A percentile compares a stretch with the other conserved stretches of the same genome.
These are phyloP conservation scores for Dysidea cf. avara DNA, from an alignment of 37 sponge, comb jelly and placozoan genomes.

Conservation along the genomic window DNA sequence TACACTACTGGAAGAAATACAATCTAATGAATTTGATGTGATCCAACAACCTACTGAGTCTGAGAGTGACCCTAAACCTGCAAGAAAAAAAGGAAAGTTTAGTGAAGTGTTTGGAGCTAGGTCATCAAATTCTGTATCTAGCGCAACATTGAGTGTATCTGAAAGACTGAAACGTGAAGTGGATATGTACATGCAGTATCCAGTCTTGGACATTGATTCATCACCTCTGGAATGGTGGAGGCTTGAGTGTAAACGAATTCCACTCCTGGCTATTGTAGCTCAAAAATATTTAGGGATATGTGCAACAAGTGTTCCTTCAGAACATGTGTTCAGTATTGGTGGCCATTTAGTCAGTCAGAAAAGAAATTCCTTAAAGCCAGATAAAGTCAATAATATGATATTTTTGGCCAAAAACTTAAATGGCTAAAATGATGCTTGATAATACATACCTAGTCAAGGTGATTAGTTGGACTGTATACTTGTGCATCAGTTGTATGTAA, in stretches of 20 bases:
- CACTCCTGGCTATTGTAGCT: constrained; percentile 13
- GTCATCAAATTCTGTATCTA: too few relatives aligned
- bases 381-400: constrained; percentile 27
- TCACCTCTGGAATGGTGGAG: constrained; percentile 47
- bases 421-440: too few relatives aligned
- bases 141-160: too few relatives aligned
- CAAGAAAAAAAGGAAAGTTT: too few relatives aligned
- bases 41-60: too few relatives aligned
- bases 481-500: too few relatives aligned
- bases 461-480: too few relatives aligned
- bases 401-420: constrained; percentile 44
- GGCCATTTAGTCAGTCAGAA: constrained; percentile 19
- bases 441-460: too few relatives aligned
- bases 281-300: constrained; percentile 33
- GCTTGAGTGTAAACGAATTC: constrained; percentile 23
- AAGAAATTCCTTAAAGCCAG: constrained; percentile 21
- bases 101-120: too few relatives aligned
- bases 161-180: constrained; percentile 4
- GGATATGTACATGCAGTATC: constrained; percentile 7
- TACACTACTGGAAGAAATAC: too few relatives aligned
- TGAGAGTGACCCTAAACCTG: too few relatives aligned
- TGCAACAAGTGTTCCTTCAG: constrained; percentile 54
- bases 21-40: too few relatives aligned
- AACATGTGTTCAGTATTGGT: constrained; percentile 35
- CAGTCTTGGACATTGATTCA: constrained; percentile 4